phyloP scores from a whole-genome alignment of 64 coral and sea anemone species.

The Trachythela sp. region DNA sequence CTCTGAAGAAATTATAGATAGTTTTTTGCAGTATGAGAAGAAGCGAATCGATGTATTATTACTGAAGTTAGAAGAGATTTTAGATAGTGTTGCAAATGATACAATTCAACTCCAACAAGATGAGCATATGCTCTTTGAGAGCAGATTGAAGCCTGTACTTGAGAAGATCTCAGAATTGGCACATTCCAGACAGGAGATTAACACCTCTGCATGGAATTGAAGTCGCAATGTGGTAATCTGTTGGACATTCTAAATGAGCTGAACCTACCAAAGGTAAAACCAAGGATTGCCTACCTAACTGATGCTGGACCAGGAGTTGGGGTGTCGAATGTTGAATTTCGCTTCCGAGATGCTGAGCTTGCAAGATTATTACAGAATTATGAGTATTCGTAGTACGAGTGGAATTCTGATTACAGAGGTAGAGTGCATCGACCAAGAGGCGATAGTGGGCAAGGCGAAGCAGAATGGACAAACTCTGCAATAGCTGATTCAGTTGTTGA shows the following conservation, averaged over 20 bases:
- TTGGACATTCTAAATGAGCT: not conserved
- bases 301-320: not conserved
- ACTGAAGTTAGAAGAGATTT: not conserved
- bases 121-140: not conserved
- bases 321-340: not conserved
- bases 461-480: not conserved
- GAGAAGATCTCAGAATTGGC: no score
- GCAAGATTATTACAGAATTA: no score
- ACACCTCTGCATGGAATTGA: no score
- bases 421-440: not conserved
- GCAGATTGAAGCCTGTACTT: not conserved
- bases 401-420: slow-evolving; percentile 6
- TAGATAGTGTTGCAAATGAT: not conserved
- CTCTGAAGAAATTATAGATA: no score
- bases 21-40: no score
- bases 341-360: not conserved
- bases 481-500: slow-evolving; percentile 18
- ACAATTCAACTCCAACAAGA: no score
- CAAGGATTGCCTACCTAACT: not conserved
- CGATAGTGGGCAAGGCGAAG: slow-evolving; percentile 4
- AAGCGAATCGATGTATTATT: not conserved
- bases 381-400: no score
- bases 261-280: not conserved
- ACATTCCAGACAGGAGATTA: no score
- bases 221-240: not conserved